Conservation (phyloP, 2,797 vertebrate genomes). For the Cossypha niveicapilla region DNA sequence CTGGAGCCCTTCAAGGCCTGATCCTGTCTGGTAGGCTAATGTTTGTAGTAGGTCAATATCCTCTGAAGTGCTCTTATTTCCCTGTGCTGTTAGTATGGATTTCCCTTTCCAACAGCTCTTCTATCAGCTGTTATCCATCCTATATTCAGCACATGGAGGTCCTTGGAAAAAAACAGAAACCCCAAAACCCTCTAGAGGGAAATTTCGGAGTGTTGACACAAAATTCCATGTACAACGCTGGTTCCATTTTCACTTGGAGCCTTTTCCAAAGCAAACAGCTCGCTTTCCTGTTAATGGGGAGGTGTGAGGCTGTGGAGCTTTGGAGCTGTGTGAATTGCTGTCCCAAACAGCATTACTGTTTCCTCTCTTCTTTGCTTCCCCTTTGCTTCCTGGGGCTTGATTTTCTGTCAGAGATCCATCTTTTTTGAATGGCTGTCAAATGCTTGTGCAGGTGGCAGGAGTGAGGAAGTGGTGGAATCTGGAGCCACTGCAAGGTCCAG, state of each 20-base stretch:
- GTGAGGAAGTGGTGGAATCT: background rate
- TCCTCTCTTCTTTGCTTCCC: conserved; percentile 72
- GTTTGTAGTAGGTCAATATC: background rate
- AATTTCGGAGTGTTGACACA: background rate
- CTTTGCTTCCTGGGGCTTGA: conserved; percentile 53
- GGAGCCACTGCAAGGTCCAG: background rate
- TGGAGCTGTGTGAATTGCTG: conserved; percentile 29
- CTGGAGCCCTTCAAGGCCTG: background rate
- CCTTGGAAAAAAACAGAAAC: background rate
- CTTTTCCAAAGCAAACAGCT: conserved; percentile 73
- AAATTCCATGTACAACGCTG: background rate
- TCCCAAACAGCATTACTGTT: conserved; percentile 36
- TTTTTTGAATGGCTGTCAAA: conserved; percentile 41
- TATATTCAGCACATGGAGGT: background rate
- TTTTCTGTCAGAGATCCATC: conserved; percentile 65
- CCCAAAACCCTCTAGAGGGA: background rate
- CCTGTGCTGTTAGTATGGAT: background rate
- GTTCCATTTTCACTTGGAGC: conserved; percentile 47
- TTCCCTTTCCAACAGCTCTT: background rate
- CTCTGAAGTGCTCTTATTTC: background rate
- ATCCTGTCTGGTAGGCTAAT: background rate
- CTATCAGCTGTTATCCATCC: background rate
- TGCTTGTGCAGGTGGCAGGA: conserved; percentile 40
- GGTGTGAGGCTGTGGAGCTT: background rate
- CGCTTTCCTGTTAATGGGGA: conserved; percentile 53